Conservation (phyloP, 2,797 vertebrate species). For the Lycodopsis pacificus region DNA sequence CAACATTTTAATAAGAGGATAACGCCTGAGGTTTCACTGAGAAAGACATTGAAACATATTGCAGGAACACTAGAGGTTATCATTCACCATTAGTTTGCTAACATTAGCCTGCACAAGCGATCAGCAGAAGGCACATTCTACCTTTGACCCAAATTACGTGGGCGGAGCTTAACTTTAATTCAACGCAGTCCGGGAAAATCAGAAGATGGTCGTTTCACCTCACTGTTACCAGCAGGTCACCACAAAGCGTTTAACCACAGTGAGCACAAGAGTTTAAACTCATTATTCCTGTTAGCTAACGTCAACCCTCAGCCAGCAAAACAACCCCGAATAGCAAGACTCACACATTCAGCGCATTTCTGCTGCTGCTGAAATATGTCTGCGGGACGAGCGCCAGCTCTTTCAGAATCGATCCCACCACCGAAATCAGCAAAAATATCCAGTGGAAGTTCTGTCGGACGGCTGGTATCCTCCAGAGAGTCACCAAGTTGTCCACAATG, state of each 20-base stretch:
- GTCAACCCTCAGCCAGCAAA: conserved; percentile 1
- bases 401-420: conserved; percentile 88
- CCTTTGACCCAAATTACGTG: conserved; percentile 15
- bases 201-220: neutral
- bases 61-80: neutral
- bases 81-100: neutral
- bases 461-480: conserved; percentile 65
- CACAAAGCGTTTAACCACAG: neutral
- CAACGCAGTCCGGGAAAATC: neutral
- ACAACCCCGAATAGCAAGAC: conserved; percentile 54
- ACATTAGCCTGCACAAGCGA: neutral
- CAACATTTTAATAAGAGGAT: too few relatives aligned
- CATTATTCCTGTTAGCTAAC: neutral
- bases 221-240: too few relatives aligned
- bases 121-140: neutral
- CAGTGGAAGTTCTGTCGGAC: conserved; percentile 72
- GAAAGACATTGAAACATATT: neutral
- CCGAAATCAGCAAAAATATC: conserved; percentile 79
- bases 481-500: conserved; percentile 69
- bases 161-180: neutral
- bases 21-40: neutral
- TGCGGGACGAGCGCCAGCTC: conserved; percentile 82
- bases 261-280: neutral
- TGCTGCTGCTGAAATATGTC: conserved; percentile 90
- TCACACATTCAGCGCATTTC: conserved; percentile 92